Percentiles rank a stretch among this genome's conserved stretches.
These are phyloP conservation scores for Urocolius indicus DNA, from an alignment of 2,113 vertebrate species.

Conservation along the genomic window DNA sequence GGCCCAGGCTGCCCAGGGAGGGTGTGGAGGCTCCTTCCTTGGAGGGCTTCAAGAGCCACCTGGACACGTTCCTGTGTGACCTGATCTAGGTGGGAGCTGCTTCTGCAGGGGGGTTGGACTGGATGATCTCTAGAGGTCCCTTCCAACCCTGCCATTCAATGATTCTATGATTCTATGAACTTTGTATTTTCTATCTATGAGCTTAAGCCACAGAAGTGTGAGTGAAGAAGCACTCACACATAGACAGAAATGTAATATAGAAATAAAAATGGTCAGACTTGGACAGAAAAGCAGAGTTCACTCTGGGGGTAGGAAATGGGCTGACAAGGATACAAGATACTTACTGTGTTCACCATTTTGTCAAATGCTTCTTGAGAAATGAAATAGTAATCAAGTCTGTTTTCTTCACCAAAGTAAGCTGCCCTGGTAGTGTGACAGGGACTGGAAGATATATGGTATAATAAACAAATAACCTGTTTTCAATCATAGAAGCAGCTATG, in stretches of 20 bases:
- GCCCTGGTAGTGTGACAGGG: slow-evolving; percentile 90
- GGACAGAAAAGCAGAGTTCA: neutral
- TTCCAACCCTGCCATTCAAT: too few species aligned
- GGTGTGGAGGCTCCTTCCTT: too few species aligned
- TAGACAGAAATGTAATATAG: neutral
- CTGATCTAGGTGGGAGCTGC: too few species aligned
- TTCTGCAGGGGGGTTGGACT: too few species aligned
- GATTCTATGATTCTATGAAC: too few species aligned
- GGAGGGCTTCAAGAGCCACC: too few species aligned
- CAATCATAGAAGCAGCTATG: neutral
- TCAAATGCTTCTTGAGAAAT: slow-evolving; percentile 86
- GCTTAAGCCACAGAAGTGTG: neutral
- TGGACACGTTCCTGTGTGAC: too few species aligned
- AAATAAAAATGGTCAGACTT: neutral
- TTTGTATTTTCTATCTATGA: neutral
- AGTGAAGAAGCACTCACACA: neutral
- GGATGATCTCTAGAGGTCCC: too few species aligned
- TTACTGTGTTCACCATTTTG: slow-evolving; percentile 82
- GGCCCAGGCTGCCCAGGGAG: too few species aligned
- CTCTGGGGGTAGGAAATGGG: neutral
- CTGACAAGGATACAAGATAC: neutral
- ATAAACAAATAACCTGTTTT: neutral
- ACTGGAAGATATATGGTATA: slow-evolving; percentile 72
- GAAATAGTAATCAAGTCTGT: slow-evolving; percentile 90
- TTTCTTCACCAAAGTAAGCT: slow-evolving; percentile 88